Evolutionary conservation across 2,113 vertebrate genomes (phyloP), one percentile per base, ranked within the genome.

Genomic region (Hypanus sabinus): DNA sequence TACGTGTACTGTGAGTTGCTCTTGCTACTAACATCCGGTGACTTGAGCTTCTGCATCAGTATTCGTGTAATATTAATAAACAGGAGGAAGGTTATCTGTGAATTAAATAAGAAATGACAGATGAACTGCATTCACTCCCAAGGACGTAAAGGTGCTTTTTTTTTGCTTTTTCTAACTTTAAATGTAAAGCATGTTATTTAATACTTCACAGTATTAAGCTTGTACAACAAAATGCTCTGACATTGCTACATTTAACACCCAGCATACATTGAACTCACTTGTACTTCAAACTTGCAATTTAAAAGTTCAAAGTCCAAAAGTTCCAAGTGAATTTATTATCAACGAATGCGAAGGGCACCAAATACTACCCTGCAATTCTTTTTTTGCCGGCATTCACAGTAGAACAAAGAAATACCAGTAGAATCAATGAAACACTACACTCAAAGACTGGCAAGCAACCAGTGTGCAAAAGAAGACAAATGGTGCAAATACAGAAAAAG

Each of bases 61-160:
- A 97, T 97, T 92, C 97, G 96, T 93, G 97, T 94, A n/a, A 97
- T 97, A 71, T 96, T 97, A 94, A 97, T 94, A 94, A 97, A 97
- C 91, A 97, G 96, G 95, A 95, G 94, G 94, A 97, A 97, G 95
- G 97, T 97, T 94, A 97, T 95, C 97, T 97, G 95, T 36, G 94
- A 95, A 70, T 80, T 57, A 68, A 93, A 94, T 94, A 60, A 94
- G 94, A 16, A 93, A 0, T 3, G 14, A 12, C 70, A 46, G 20
- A 75, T 93, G 36, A 93, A 70, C 38, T 30, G 12, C 70, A 75
- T 75, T 71, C 91, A 55, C 36, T 93, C 68, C 11, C 27, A 9
- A 93, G 24, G 73, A 93, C 27, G 60, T 9, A 93, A 75, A 75
- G 36, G 27, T 16, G 55, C 68, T 20, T 27, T 73, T 73, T 2